These are phyloP conservation scores for Pristionchus pacificus DNA, from an alignment of 1,140 invertebrate species.

Conservation along the genomic window DNA sequence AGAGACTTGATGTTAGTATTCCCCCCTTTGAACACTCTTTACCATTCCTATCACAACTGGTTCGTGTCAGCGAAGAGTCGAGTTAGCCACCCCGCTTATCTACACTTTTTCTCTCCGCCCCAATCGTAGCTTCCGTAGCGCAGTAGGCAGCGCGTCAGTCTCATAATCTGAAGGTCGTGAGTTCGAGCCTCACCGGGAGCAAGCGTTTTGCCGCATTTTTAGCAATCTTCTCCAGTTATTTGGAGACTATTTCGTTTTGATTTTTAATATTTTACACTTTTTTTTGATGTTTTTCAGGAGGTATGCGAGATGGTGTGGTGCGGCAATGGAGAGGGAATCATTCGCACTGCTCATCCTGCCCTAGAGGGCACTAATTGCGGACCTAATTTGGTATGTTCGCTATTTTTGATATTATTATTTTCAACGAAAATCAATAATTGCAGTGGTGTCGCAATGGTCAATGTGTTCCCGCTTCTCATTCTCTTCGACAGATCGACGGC, in stretches of 20 bases:
- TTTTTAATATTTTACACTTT: too few species aligned
- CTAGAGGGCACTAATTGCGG: slow-evolving; percentile 41
- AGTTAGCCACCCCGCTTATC: too few species aligned
- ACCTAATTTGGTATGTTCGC: slow-evolving; percentile 21
- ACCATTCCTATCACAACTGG: too few species aligned
- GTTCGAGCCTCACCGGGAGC: too few species aligned
- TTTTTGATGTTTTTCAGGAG: slow-evolving; percentile 36
- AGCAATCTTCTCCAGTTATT: too few species aligned
- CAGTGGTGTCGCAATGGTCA: slow-evolving; percentile 27
- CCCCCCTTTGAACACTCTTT: too few species aligned
- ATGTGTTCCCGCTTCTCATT: slow-evolving; percentile 21
- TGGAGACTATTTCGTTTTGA: too few species aligned
- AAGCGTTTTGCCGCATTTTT: too few species aligned
- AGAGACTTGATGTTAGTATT: too few species aligned
- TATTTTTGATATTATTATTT: background rate
- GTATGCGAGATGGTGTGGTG: slow-evolving; percentile 43
- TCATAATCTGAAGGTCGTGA: background rate
- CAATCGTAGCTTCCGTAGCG: too few species aligned
- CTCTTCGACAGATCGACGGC: slow-evolving; percentile 15
- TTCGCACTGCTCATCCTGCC: slow-evolving; percentile 39
- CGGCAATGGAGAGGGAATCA: slow-evolving; percentile 39
- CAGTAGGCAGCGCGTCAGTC: background rate
- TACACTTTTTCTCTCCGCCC: too few species aligned
- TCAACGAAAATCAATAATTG: background rate
- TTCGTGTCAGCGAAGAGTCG: too few species aligned